These are phyloP conservation scores for Scophthalmus maximus DNA, from an alignment of 2,113 vertebrate species.

Conservation along the genomic window DNA sequence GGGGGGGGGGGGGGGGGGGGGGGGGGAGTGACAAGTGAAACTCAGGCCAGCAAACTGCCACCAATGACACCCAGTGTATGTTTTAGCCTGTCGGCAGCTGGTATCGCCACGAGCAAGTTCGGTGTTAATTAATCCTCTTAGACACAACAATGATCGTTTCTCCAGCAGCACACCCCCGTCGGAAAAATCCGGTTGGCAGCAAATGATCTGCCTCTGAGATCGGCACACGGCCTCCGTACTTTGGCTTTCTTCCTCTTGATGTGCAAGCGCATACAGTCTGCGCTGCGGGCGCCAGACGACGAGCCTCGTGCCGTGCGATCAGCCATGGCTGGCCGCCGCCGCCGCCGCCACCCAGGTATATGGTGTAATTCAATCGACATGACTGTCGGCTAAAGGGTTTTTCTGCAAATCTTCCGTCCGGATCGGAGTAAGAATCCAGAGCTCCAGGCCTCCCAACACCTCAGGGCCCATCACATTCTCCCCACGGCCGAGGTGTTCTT, in stretches of 20 bases:
- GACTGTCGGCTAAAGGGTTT: conserved; percentile 7
- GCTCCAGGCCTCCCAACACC: conserved; percentile 15
- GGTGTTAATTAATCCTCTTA: background rate
- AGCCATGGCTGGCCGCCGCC: background rate
- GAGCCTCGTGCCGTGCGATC: background rate
- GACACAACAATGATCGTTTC: background rate
- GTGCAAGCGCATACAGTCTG: background rate
- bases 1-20: too few relatives aligned
- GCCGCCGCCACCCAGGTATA: background rate
- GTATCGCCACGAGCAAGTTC: background rate
- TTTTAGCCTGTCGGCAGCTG: background rate
- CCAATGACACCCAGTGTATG: background rate
- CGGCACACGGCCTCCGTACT: background rate
- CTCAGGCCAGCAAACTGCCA: background rate
- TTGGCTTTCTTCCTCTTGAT: background rate
- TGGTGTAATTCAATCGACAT: conserved; percentile 20
- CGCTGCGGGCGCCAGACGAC: background rate
- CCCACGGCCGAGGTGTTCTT: conserved; percentile 35
- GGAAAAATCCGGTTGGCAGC: background rate
- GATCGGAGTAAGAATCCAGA: conserved; percentile 22
- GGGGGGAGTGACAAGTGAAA: background rate
- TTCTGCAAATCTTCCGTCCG: conserved; percentile 19
- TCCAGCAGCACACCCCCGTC: background rate
- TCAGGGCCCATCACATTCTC: conserved; percentile 32
- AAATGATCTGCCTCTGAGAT: background rate